Base-by-base conservation (phyloP, 1,140 invertebrate species). In the Platyura marginata region DNA sequence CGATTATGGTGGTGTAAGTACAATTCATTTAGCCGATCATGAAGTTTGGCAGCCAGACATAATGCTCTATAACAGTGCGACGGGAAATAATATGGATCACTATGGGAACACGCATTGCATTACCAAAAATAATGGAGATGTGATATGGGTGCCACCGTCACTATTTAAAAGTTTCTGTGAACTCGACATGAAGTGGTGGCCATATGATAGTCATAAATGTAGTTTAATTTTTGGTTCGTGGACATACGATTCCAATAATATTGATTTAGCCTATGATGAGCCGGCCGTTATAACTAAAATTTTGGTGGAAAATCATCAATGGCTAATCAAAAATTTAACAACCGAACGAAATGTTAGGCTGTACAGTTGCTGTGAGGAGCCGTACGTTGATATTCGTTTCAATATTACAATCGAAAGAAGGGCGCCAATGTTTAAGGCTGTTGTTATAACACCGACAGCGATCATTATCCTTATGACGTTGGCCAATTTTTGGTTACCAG, bases 121-220 rank as follows among this genome's bases (percentile, higher is more conserved):
- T 3, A 67, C 78, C 1, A 56, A 62, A 20, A 43, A 60, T 10
- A 59, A 70, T 44, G 81, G 81, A 0, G 56, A 49, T 5, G 67
- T 81, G 0, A 37, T 75, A 2, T 81, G 79, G 78, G 71, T 79
- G 8, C 78, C 80, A 8, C 76, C 79, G 2, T 64, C 71, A 1
- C 71, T 75, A 43, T 76, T 80, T 45, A 63, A 68, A 2, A 69
- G 71, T 2, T 74, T 75, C 44, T 85, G 81, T 50, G 59, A 69
- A 32, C 55, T 83, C 13, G 71, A 82, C 55, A 61, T 84, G 32
- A 63, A 63, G 15, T 62, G 69, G 21, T 85, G 79, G 76, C 81
- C 81, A 0, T 79, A 74, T 45, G 81, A 85, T 53, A 63, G 60
- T n/a, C 81, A 86, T 52, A 62, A 51, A 0, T 87, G 82, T 51